phyloP scores from a whole-genome alignment of 2,797 vertebrate genomes.

The Sebastes goodei region DNA sequence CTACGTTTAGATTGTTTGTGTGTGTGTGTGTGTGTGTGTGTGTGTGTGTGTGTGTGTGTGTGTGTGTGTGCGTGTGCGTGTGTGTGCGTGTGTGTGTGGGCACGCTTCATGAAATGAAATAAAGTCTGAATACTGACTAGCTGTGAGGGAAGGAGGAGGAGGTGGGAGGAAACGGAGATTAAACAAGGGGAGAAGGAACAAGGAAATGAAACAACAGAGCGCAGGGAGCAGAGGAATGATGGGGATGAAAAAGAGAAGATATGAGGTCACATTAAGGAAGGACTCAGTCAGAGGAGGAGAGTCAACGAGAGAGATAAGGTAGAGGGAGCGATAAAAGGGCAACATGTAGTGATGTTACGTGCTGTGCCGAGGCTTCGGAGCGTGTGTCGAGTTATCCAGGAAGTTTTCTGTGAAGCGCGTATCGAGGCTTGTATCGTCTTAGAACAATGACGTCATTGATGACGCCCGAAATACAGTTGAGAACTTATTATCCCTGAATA shows the following conservation, averaged over 20 bases:
- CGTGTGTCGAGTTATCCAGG: no score
- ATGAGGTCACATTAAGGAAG: not conserved
- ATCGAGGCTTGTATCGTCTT: no score
- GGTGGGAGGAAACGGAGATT: slow-evolving; percentile 21
- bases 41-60: not conserved
- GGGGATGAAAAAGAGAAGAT: not conserved
- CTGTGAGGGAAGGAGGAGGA: not conserved
- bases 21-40: not conserved
- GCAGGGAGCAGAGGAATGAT: slow-evolving; percentile 10
- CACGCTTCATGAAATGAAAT: slow-evolving; percentile 39
- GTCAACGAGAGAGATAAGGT: not conserved
- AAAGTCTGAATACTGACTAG: slow-evolving; percentile 46
- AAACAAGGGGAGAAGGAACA: slow-evolving; percentile 23
- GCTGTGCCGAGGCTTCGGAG: no score
- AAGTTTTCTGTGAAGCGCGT: no score
- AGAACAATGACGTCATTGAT: no score
- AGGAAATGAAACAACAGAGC: slow-evolving; percentile 57
- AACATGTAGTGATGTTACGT: no score
- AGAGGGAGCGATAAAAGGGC: not conserved
- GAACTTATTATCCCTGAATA: no score
- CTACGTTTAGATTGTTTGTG: slow-evolving; percentile 7
- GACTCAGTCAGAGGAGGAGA: not conserved
- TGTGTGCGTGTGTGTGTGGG: not conserved
- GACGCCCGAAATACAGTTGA: no score
- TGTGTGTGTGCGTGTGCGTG: not conserved